phyloP scores from a whole-genome alignment of 2,797 vertebrate genomes.

The Molossus molossus region DNA sequence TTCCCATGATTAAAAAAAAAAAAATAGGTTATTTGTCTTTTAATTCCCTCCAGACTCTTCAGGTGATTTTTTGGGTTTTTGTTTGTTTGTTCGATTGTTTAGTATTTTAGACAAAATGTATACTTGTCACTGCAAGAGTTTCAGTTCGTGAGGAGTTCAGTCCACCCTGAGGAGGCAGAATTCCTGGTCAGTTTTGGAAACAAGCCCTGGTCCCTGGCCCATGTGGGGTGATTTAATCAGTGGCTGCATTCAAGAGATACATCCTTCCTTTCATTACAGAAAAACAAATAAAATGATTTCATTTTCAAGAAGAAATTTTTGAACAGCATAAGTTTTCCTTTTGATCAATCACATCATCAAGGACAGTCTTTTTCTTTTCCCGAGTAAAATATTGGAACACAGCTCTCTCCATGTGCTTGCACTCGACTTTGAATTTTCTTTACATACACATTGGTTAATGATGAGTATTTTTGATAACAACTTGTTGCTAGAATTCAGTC shows the following conservation, averaged over 20 bases:
- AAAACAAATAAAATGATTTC: neutral
- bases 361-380: neutral
- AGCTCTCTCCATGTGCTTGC: neutral
- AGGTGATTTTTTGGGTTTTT: neutral
- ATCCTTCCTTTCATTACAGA: neutral
- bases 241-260: neutral
- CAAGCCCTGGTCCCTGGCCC: too few species aligned
- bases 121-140: neutral
- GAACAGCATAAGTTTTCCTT: neutral
- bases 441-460: neutral
- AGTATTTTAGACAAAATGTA: neutral
- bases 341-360: neutral
- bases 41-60: neutral
- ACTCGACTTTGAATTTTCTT: slow-evolving; percentile 30
- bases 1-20: neutral
- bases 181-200: neutral
- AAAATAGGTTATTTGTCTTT: neutral
- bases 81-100: too few species aligned
- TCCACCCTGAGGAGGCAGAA: neutral
- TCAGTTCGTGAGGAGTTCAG: neutral
- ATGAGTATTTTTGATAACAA: neutral
- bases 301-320: neutral
- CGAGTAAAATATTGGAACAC: neutral
- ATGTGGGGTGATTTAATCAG: neutral
- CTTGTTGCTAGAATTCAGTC: neutral